Evolutionary conservation across 2,113 vertebrate genomes (phyloP).

Genomic region (Hystrix brachyura): DNA sequence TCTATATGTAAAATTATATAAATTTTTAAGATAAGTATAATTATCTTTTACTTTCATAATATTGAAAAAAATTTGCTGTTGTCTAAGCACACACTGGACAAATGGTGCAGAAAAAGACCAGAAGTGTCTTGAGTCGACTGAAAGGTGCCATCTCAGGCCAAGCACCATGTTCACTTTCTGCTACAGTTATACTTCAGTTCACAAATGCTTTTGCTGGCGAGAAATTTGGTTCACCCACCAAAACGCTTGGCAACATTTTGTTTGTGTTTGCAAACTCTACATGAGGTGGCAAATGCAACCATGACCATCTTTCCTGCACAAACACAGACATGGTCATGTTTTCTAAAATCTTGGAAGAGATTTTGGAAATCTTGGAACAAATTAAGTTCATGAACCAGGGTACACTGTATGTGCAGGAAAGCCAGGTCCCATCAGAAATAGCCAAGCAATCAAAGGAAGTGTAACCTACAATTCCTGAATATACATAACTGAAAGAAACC

Average conservation of each 20-base stretch:
- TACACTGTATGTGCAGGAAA: background rate
- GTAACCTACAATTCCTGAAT: background rate
- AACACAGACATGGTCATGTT: no score
- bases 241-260: no score
- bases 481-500: slow-evolving; percentile 13
- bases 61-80: background rate
- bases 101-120: background rate
- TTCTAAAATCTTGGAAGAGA: no score
- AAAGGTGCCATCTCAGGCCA: background rate
- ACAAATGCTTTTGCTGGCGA: no score
- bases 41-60: background rate
- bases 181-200: background rate
- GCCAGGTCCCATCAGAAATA: background rate
- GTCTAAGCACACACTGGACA: background rate
- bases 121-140: background rate
- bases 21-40: slow-evolving; percentile 5
- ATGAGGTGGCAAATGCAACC: no score
- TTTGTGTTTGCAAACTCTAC: no score
- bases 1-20: background rate
- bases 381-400: no score
- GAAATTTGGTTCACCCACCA: no score
- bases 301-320: no score
- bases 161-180: background rate
- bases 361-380: no score
- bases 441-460: background rate